Conservation (phyloP, 2,888 invertebrate genomes). For the Philonicus albiceps region DNA sequence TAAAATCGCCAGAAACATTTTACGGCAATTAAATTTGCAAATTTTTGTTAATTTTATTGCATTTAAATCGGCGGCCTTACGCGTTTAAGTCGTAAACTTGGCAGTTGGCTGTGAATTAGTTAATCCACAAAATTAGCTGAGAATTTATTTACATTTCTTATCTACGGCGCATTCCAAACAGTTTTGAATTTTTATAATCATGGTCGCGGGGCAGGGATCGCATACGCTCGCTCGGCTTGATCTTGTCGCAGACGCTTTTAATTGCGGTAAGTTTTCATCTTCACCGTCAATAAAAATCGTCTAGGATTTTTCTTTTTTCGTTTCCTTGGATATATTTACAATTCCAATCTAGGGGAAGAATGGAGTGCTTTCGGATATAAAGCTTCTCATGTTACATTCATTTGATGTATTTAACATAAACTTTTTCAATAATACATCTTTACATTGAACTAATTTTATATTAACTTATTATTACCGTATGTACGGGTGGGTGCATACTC, state of each 20-base stretch:
- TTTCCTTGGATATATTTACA: neutral
- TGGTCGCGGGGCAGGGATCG: neutral
- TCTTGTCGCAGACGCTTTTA: neutral
- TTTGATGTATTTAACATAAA: neutral
- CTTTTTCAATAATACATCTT: neutral
- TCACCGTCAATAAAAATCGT: neutral
- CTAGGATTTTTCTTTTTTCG: neutral
- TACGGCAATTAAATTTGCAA: constrained; percentile 21
- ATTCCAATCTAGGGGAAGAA: neutral
- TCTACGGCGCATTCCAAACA: neutral
- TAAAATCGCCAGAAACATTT: neutral
- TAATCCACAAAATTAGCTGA: neutral
- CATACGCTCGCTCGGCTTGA: neutral
- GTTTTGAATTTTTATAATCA: constrained; percentile 12
- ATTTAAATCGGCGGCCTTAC: neutral
- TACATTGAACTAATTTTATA: neutral
- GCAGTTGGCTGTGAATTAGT: neutral
- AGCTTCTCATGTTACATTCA: neutral
- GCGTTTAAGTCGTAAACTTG: neutral
- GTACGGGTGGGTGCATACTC: neutral
- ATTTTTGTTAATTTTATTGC: neutral
- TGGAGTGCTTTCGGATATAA: neutral
- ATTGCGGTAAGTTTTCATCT: neutral
- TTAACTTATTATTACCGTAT: no score
- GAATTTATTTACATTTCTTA: constrained; percentile 4